Percentiles rank a stretch among this genome's conserved stretches.
Conservation (phyloP, 1,140 invertebrate genomes). For the Branchinecta lynchi region DNA sequence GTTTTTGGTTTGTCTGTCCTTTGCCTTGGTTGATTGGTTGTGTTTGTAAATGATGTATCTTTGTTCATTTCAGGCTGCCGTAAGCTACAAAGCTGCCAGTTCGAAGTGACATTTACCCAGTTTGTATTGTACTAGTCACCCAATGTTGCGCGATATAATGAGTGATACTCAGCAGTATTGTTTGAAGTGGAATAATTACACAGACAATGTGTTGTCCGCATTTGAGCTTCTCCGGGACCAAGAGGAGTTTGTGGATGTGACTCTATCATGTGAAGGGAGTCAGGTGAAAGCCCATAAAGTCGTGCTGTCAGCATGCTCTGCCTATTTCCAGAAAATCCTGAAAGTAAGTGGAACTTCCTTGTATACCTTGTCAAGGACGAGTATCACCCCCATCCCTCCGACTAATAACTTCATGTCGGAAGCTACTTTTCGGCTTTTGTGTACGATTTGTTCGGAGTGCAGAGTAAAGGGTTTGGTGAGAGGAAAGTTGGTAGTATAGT, state of each 20-base stretch:
- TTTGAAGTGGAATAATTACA: constrained; percentile 58
- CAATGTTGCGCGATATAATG: background rate
- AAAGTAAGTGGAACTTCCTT: constrained; percentile 22
- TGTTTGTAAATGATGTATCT: no score
- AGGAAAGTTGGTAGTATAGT: no score
- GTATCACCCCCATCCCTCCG: no score
- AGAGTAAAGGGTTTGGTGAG: no score
- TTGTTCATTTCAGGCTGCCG: no score
- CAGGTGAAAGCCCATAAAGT: constrained; percentile 56
- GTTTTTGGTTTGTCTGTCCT: no score
- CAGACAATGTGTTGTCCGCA: constrained; percentile 52
- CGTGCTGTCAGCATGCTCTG: constrained; percentile 64
- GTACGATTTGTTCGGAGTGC: no score
- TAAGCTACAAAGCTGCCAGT: background rate
- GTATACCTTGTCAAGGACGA: no score
- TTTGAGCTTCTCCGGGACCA: constrained; percentile 56
- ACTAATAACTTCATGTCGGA: no score
- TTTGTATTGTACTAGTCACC: background rate
- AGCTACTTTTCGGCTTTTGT: no score
- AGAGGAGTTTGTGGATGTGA: constrained; percentile 70
- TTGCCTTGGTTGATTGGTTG: no score
- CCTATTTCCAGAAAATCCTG: constrained; percentile 43
- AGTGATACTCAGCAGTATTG: constrained; percentile 44
- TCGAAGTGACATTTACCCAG: background rate
- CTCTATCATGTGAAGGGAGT: constrained; percentile 62